Conservation (phyloP, 2,113 vertebrate genomes). For the Oryzias woworae region DNA sequence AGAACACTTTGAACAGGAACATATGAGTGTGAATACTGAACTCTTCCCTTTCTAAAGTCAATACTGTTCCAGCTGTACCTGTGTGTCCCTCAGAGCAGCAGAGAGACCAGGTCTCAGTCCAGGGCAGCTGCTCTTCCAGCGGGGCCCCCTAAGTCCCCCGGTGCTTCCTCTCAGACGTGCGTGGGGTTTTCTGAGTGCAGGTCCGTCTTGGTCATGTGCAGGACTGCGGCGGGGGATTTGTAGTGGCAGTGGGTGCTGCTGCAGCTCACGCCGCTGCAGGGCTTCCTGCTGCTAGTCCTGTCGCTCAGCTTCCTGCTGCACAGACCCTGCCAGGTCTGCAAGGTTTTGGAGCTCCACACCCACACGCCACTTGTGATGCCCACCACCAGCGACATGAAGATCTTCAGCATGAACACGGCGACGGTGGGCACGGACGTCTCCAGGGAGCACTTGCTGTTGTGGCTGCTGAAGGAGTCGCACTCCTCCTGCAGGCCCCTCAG, state of each 20-base stretch:
- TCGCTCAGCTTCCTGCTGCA: constrained; percentile 89
- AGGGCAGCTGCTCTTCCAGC: constrained; percentile 62
- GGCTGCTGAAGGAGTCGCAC: constrained; percentile 78
- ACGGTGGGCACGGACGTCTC: constrained; percentile 89
- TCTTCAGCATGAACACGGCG: constrained; percentile 98
- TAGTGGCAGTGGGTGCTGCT: constrained; percentile 89
- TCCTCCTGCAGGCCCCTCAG: constrained; percentile 83
- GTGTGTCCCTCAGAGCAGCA: constrained; percentile 57
- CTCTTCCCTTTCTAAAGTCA: constrained; percentile 63
- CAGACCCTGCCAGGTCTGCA: constrained; percentile 96
- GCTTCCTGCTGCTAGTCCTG: constrained; percentile 87
- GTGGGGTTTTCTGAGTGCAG: constrained; percentile 90
- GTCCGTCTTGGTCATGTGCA: constrained; percentile 94
- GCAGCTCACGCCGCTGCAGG: constrained; percentile 85
- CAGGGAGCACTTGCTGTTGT: constrained; percentile 85
- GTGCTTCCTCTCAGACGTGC: constrained; percentile 75
- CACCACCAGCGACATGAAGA: constrained; percentile 98
- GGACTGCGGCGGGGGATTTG: constrained; percentile 87
- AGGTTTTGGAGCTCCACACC: constrained; percentile 99
- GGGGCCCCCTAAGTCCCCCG: constrained; percentile 30
- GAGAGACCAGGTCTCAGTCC: constrained; percentile 42
- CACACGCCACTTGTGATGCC: constrained; percentile 98
- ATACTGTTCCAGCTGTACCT: constrained; percentile 62
- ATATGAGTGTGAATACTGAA: constrained; percentile 63
- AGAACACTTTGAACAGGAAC: constrained; percentile 54